Evolutionary conservation across 2,888 invertebrate species (phyloP).

Genomic region (Scaptomyza parva): DNA sequence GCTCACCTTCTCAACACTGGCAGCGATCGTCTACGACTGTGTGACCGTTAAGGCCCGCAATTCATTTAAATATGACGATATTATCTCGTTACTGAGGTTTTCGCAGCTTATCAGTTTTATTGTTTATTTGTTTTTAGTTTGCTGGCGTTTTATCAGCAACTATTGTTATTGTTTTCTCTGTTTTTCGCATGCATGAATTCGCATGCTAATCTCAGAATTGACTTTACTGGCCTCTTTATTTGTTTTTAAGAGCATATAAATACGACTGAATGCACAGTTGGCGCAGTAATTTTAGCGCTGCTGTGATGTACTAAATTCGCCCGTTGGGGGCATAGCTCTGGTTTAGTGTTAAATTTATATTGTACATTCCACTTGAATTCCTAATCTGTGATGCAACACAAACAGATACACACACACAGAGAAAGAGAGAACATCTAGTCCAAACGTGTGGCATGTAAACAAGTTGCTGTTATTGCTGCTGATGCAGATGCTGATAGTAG

Average conservation of each 20-base stretch:
- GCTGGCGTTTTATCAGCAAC: conserved; percentile 30
- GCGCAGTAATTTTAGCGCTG: background rate
- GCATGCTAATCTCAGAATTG: conserved; percentile 35
- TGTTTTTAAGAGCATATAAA: background rate
- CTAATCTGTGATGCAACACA: conserved; percentile 56
- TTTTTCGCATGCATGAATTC: too few relatives aligned
- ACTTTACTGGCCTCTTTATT: conserved; percentile 1
- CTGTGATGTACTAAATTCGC: conserved; percentile 7
- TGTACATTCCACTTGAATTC: conserved; percentile 66
- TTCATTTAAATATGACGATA: conserved; percentile 57
- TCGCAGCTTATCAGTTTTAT: conserved; percentile 42
- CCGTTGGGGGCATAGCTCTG: background rate
- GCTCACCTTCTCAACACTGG: conserved; percentile 62
- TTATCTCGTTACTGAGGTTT: conserved; percentile 36
- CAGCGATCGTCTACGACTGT: conserved; percentile 52
- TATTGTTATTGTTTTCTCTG: conserved; percentile 11
- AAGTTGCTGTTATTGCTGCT: conserved; percentile 41
- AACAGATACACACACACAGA: conserved; percentile 3
- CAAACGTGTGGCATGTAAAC: conserved; percentile 60
- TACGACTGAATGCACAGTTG: background rate
- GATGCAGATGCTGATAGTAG: conserved; percentile 23
- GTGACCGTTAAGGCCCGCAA: conserved; percentile 11
- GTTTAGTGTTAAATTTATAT: conserved; percentile 38
- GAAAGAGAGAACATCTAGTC: conserved; percentile 23
- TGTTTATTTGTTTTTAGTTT: conserved; percentile 27